Evolutionary conservation across 2,113 vertebrate genomes (phyloP).

Genomic region (Circaetus cinerascens): DNA sequence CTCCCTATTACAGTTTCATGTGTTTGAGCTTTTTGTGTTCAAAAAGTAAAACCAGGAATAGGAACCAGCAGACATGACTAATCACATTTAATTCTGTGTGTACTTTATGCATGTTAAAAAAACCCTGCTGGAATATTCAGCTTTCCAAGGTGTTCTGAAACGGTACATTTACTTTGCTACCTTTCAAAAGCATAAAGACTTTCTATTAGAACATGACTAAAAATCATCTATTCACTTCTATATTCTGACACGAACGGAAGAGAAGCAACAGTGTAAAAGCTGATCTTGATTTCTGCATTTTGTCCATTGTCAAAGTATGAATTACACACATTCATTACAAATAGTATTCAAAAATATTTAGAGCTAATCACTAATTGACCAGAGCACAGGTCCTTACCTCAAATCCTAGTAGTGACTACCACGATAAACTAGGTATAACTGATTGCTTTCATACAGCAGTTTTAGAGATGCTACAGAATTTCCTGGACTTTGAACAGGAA

Average conservation of each 20-base stretch:
- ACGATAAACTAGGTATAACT: not conserved
- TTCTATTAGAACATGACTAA: not conserved
- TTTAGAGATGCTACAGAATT: slow-evolving; percentile 4
- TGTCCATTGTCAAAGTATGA: not conserved
- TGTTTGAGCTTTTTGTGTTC: slow-evolving; percentile 17
- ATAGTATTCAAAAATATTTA: slow-evolving; percentile 16
- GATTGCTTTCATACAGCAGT: not conserved
- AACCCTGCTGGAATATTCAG: slow-evolving; percentile 18
- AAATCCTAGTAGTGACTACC: not conserved
- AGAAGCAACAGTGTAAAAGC: not conserved
- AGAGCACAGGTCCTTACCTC: not conserved
- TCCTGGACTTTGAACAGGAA: slow-evolving; percentile 3
- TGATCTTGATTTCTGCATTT: not conserved
- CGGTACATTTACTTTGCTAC: not conserved
- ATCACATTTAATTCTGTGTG: slow-evolving; percentile 31
- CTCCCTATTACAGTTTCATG: not conserved
- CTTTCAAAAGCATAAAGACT: slow-evolving; percentile 3
- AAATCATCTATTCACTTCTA: not conserved
- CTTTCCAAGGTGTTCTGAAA: slow-evolving; percentile 24
- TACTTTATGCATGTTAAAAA: slow-evolving; percentile 19
- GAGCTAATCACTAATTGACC: not conserved
- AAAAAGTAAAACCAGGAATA: slow-evolving; percentile 37
- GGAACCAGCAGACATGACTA: slow-evolving; percentile 21
- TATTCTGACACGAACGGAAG: not conserved
- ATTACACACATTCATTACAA: not conserved